Evolutionary conservation across 2,113 vertebrate genomes (phyloP), one percentile per base, ranked within the genome.

Genomic region (Rostratula benghalensis): DNA sequence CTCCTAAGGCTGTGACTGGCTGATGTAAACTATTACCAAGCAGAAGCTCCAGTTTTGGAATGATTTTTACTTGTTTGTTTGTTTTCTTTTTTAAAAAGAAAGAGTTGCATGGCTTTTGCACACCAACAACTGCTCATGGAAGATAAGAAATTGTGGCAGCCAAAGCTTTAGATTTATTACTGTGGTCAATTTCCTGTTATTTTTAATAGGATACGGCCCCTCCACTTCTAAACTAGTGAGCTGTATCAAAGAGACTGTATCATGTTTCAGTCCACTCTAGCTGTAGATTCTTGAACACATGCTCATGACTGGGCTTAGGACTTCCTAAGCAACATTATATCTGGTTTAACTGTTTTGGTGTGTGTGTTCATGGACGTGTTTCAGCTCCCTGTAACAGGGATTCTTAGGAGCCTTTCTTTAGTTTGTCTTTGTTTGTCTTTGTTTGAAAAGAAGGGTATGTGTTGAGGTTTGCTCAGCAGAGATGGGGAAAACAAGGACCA

Each of bases 141-240:
- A 97, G 95, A 96, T 97, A 95, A 97, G 94, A 70, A 93, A 86
- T 37, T 73, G 70, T 67, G 87, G 50, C 79, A 83, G 88, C 81
- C 83, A 92, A 67, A 70, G 33, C 15, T 84, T 89, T 81, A 89
- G 92, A 96, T 97, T 96, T 96, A 97, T 97, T 94, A 73, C 94
- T 71, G 28, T 50, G 89, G 63, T 73, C 48, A 71, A 80, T 95
- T 97, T 97, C 97, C 95, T 95, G 79, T 96, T 91, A 89, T 96
- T 95, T 96, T 97, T 93, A 95, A 95, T 97, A 75, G 96, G 96
- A 94, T 93, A 79, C 1, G 3, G 59, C 61, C 74, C 45, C 59
- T 94, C 46, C 31, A 60, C 81, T 90, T 97, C 63, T 93, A 80
- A 95, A 79, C 92, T 76, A 18, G 24, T 63, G 95, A 96, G 67